These are phyloP conservation scores for Vireo altiloquus DNA, from an alignment of 2,113 vertebrate species.

Conservation along the genomic window DNA sequence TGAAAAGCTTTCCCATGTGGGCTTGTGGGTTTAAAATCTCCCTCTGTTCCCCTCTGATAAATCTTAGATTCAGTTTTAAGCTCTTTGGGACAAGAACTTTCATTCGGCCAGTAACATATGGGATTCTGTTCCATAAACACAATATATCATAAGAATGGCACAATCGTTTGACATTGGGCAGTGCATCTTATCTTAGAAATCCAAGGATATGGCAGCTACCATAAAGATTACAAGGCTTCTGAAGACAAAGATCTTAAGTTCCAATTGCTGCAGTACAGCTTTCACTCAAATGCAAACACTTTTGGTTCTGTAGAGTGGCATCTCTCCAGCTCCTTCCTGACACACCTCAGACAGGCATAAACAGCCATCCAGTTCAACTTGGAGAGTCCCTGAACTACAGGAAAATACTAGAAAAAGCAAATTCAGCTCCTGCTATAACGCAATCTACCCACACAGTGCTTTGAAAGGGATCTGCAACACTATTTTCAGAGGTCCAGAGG, in stretches of 20 bases:
- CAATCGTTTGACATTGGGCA: not conserved
- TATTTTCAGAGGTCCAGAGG: not conserved
- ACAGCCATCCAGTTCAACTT: not conserved
- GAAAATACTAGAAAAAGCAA: not conserved
- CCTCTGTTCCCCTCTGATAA: not conserved
- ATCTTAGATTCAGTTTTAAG: not conserved
- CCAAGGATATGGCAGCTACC: not conserved
- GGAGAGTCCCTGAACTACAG: not conserved
- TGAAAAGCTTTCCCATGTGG: not conserved
- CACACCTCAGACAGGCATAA: not conserved
- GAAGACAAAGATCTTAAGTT: not conserved
- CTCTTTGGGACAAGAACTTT: not conserved
- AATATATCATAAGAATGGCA: not conserved
- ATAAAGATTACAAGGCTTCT: not conserved
- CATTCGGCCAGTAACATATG: not conserved
- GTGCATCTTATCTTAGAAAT: not conserved
- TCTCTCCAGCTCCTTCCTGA: not conserved
- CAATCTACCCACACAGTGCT: not conserved
- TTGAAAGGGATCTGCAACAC: not conserved
- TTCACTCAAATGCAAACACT: not conserved
- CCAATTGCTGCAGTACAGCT: not conserved
- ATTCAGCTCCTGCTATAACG: not conserved
- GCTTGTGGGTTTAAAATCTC: not conserved
- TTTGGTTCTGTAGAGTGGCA: not conserved
- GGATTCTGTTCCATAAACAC: not conserved